Conservation (phyloP, 1,140 invertebrate genomes). For the Micrasema longulum region DNA sequence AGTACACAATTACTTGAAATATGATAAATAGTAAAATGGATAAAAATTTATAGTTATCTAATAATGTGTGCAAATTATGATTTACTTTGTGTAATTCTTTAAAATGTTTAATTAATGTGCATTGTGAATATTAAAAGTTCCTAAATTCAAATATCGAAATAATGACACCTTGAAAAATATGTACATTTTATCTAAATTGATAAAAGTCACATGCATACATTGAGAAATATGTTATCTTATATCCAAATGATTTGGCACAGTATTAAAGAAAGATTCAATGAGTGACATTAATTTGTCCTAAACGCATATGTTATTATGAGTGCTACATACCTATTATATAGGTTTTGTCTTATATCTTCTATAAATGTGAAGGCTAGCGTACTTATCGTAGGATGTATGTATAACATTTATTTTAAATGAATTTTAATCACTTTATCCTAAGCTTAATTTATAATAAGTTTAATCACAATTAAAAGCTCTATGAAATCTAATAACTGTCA, state of each 20-base stretch:
- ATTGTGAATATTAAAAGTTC: constrained; percentile 2
- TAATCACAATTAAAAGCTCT: constrained; percentile 26
- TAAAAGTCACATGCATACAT: constrained; percentile 33
- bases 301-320: constrained; percentile 2
- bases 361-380: constrained; percentile 17
- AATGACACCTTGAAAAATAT: constrained; percentile 33
- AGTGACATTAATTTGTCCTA: constrained; percentile 13
- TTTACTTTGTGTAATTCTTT: neutral
- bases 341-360: too few relatives aligned
- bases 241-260: constrained; percentile 34
- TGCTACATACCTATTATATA: neutral
- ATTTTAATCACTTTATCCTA: constrained; percentile 1
- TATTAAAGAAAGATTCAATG: constrained; percentile 20
- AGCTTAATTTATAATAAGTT: constrained; percentile 5
- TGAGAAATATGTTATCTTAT: neutral
- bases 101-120: constrained; percentile 18
- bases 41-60: too few relatives aligned
- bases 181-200: constrained; percentile 25
- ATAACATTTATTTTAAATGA: neutral
- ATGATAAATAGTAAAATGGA: too few relatives aligned
- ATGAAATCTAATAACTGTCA: constrained; percentile 30
- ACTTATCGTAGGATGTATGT: constrained; percentile 7
- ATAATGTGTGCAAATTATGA: constrained; percentile 18
- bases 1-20: too few relatives aligned
- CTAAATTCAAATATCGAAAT: neutral